Evolutionary conservation across 2,888 invertebrate species (phyloP).

Genomic region (Morinoia aosen): DNA sequence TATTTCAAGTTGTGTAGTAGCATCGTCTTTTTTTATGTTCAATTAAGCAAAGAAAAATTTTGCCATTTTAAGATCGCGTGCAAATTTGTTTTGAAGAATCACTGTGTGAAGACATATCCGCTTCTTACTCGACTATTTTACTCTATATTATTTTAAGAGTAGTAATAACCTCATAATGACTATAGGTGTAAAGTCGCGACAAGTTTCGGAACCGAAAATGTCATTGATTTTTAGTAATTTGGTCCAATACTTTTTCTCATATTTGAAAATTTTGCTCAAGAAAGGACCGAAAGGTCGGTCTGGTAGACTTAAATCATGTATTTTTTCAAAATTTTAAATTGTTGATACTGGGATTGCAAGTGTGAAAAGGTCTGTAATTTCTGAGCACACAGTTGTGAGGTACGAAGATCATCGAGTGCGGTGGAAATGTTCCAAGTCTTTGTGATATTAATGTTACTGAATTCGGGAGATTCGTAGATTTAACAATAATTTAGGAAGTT

Average conservation of each 20-base stretch:
- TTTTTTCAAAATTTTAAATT: not conserved
- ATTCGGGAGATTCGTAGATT: not conserved
- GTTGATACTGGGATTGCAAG: not conserved
- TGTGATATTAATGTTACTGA: not conserved
- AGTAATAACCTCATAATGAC: too few species aligned
- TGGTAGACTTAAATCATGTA: not conserved
- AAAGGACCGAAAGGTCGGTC: not conserved
- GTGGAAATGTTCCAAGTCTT: not conserved
- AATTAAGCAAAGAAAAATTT: not conserved
- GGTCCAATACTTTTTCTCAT: too few species aligned
- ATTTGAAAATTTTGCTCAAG: not conserved
- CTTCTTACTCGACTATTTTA: not conserved
- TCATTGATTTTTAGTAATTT: too few species aligned
- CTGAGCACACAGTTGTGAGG: not conserved
- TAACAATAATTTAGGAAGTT: not conserved
- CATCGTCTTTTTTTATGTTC: not conserved
- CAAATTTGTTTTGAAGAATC: not conserved
- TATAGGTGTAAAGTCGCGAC: too few species aligned
- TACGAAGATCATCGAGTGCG: not conserved
- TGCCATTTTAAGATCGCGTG: not conserved
- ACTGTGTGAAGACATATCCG: not conserved
- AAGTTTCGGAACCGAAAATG: too few species aligned
- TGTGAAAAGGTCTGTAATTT: not conserved
- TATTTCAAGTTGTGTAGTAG: not conserved
- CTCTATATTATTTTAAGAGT: too few species aligned